phyloP scores from a whole-genome alignment of 2,113 vertebrate genomes.

The Choloepus hoffmanni region DNA sequence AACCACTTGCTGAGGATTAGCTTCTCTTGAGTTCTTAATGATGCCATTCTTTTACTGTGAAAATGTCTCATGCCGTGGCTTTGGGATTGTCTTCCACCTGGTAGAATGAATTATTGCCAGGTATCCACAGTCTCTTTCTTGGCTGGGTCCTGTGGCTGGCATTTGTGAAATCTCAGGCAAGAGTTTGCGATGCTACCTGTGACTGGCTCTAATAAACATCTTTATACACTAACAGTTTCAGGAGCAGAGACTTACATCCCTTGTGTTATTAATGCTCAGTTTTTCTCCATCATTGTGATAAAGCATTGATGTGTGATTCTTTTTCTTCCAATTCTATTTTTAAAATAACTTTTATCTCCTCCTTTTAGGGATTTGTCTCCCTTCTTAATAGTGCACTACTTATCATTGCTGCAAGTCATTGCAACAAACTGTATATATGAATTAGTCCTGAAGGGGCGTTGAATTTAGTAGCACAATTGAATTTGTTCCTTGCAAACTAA shows the following conservation, averaged over 20 bases:
- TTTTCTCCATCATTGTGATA: background rate
- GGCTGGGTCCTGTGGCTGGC: background rate
- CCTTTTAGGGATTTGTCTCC: background rate
- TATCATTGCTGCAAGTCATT: background rate
- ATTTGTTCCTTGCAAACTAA: slow-evolving; percentile 45
- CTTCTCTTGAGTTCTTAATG: slow-evolving; percentile 21
- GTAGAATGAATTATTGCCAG: background rate
- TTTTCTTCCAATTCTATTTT: slow-evolving; percentile 47
- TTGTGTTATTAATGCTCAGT: background rate
- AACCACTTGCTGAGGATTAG: background rate
- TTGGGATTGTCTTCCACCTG: background rate
- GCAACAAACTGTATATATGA: background rate
- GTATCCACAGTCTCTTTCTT: background rate
- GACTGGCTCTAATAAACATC: background rate
- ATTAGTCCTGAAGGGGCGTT: slow-evolving; percentile 6
- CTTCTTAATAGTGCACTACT: background rate
- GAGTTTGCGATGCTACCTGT: background rate
- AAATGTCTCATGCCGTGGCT: background rate
- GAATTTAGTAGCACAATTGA: background rate
- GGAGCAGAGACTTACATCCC: background rate
- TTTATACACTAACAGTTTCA: background rate
- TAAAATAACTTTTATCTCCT: background rate
- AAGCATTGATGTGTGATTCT: background rate
- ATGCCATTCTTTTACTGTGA: background rate
- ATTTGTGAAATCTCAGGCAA: background rate